Evolutionary conservation across 1,140 invertebrate genomes (phyloP).

Genomic region (Triops longicaudatus): DNA sequence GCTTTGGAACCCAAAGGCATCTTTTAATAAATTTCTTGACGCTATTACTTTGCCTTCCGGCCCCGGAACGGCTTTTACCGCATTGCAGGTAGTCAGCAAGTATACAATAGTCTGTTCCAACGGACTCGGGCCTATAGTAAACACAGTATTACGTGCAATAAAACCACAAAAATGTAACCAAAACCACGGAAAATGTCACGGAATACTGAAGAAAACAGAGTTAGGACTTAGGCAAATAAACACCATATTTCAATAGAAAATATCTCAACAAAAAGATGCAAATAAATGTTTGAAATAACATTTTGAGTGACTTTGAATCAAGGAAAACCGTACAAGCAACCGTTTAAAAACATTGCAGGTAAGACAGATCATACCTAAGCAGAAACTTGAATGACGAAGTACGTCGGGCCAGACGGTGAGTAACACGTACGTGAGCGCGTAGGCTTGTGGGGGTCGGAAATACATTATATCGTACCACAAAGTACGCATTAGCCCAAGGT

Average conservation of each 20-base stretch:
- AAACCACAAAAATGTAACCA: too few species aligned
- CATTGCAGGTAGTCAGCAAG: conserved; percentile 12
- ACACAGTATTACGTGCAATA: not conserved
- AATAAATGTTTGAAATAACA: not conserved
- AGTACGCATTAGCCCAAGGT: not conserved
- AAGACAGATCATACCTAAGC: not conserved
- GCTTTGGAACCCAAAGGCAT: conserved; percentile 16
- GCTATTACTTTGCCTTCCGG: conserved; percentile 18
- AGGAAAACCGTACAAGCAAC: too few species aligned
- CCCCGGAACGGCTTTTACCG: conserved; percentile 12
- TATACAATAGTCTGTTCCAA: conserved; percentile 22
- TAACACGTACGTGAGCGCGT: not conserved
- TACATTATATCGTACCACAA: not conserved
- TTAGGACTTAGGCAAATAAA: not conserved
- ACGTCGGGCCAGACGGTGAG: not conserved
- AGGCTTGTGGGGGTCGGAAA: not conserved
- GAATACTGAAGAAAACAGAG: not conserved
- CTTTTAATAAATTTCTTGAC: not conserved
- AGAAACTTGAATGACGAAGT: not conserved
- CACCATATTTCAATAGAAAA: not conserved
- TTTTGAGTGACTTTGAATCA: too few species aligned
- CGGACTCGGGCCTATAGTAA: not conserved
- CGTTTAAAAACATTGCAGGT: too few species aligned
- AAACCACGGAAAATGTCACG: too few species aligned
- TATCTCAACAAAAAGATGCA: not conserved